phyloP scores from a whole-genome alignment of 2,797 vertebrate species.

The Epinephelus awoara region DNA sequence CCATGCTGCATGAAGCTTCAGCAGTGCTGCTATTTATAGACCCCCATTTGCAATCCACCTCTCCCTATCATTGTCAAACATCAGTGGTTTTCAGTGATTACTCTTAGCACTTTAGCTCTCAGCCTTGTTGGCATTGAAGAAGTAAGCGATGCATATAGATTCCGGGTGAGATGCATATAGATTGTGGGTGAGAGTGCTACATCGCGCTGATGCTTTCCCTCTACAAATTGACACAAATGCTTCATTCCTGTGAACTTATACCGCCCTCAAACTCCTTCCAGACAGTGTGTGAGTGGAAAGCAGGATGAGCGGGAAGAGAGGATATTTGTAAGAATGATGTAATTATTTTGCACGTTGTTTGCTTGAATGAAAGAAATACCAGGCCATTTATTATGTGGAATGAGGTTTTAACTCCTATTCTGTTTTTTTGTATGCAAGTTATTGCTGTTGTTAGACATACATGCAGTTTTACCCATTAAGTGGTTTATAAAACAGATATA shows the following conservation, averaged over 20 bases:
- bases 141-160: conserved; percentile 65
- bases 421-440: neutral
- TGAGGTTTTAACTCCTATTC: neutral
- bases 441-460: neutral
- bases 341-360: conserved; percentile 38
- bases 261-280: conserved; percentile 51
- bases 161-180: conserved; percentile 42
- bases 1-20: conserved; percentile 46
- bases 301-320: conserved; percentile 11
- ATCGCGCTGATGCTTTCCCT: conserved; percentile 27
- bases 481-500: neutral
- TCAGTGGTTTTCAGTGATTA: conserved; percentile 59
- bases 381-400: neutral
- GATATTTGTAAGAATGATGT: conserved; percentile 52
- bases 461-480: neutral
- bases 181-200: conserved; percentile 51
- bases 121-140: conserved; percentile 41
- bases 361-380: neutral
- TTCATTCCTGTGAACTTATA: conserved; percentile 67
- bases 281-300: conserved; percentile 25
- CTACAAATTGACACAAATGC: conserved; percentile 56
- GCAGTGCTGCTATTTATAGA: conserved; percentile 61
- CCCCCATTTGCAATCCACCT: conserved; percentile 52
- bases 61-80: conserved; percentile 66
- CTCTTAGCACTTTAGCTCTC: conserved; percentile 63